phyloP scores from a whole-genome alignment of 2,888 invertebrate genomes.

The Rhagonycha fulva region DNA sequence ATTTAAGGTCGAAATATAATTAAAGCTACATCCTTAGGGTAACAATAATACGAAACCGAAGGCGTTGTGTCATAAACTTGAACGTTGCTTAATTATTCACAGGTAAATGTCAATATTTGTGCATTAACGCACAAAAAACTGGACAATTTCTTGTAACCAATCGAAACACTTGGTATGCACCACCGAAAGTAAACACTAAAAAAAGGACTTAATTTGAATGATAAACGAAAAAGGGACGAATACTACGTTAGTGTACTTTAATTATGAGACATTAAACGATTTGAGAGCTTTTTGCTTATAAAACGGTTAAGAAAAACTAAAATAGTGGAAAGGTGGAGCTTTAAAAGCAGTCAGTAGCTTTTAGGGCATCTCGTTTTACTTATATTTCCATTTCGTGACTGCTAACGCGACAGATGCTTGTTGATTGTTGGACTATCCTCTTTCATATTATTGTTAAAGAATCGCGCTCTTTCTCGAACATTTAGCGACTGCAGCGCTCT shows the following conservation, averaged over 20 bases:
- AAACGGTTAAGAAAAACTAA: conserved; percentile 18
- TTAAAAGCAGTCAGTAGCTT: conserved; percentile 4
- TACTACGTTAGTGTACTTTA: not conserved
- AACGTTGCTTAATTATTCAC: conserved; percentile 7
- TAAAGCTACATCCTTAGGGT: conserved; percentile 5
- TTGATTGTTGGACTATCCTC: conserved; percentile 35
- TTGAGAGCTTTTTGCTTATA: conserved; percentile 31
- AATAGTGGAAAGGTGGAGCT: conserved; percentile 22
- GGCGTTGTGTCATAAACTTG: not conserved
- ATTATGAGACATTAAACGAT: conserved; percentile 23
- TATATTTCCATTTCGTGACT: conserved; percentile 15
- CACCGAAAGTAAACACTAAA: not conserved
- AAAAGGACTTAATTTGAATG: not conserved
- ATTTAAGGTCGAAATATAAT: conserved; percentile 7
- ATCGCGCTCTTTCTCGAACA: conserved; percentile 7
- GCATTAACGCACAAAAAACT: not conserved
- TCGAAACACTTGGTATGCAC: not conserved
- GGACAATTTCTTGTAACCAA: not conserved
- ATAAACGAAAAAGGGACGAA: not conserved
- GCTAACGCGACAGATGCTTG: conserved; percentile 37
- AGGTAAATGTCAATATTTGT: conserved; percentile 4
- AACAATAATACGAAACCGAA: conserved; percentile 1
- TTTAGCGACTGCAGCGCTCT: conserved; percentile 29
- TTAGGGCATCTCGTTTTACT: conserved; percentile 15
- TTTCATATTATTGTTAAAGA: conserved; percentile 25